Percentiles rank a stretch among this genome's conserved stretches.
These are phyloP conservation scores for Anthoscopus minutus DNA, from an alignment of 2,113 vertebrate genomes.

Conservation along the genomic window DNA sequence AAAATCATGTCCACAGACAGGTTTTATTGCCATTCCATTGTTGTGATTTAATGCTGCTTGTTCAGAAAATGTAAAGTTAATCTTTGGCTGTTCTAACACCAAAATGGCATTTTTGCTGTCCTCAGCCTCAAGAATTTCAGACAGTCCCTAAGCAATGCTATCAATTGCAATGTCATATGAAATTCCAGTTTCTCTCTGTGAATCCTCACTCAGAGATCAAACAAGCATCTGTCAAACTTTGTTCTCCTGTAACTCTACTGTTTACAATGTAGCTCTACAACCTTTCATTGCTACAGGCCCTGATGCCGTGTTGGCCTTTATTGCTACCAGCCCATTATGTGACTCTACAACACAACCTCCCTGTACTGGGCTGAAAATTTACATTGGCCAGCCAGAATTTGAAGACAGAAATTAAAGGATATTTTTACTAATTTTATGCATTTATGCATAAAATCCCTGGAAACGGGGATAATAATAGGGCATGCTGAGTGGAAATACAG, in stretches of 20 bases:
- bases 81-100: background rate
- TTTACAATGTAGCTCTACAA: background rate
- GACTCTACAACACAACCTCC: background rate
- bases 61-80: background rate
- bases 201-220: background rate
- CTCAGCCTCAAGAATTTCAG: background rate
- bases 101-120: background rate
- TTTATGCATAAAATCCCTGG: background rate
- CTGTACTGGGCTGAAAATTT: background rate
- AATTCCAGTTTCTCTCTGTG: background rate
- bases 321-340: background rate
- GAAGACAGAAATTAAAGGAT: background rate
- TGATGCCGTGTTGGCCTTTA: background rate
- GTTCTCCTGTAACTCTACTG: background rate
- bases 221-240: background rate
- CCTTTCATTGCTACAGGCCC: background rate
- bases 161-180: background rate
- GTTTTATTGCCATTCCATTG: background rate
- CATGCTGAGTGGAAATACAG: background rate
- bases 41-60: background rate
- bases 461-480: background rate
- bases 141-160: background rate
- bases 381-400: background rate
- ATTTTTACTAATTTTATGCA: background rate
- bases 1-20: no score